These are phyloP conservation scores for Lampropteryx suffumata DNA, from an alignment of 2,888 invertebrate species.

Conservation along the genomic window DNA sequence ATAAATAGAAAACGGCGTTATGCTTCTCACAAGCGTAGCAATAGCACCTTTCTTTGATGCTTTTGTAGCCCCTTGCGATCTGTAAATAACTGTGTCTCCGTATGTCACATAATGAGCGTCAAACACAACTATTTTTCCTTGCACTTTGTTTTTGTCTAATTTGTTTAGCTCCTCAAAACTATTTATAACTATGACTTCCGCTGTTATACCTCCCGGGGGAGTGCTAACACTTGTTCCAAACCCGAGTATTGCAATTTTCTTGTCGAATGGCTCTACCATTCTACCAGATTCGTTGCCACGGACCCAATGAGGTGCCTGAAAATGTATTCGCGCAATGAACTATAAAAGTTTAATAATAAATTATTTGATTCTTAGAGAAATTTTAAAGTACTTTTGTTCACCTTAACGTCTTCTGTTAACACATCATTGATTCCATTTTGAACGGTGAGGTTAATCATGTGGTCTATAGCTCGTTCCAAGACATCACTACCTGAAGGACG, in stretches of 20 bases:
- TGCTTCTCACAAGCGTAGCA: slow-evolving; percentile 87
- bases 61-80: slow-evolving; percentile 84
- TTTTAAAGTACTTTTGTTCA: slow-evolving; percentile 37
- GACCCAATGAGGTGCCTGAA: slow-evolving; percentile 66
- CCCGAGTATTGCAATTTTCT: slow-evolving; percentile 85
- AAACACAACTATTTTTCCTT: slow-evolving; percentile 89
- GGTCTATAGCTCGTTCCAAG: slow-evolving; percentile 86
- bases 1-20: slow-evolving; percentile 89
- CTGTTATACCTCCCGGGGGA: slow-evolving; percentile 85
- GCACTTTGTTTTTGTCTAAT: slow-evolving; percentile 70
- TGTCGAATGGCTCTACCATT: slow-evolving; percentile 83
- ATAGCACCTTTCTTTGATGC: slow-evolving; percentile 89
- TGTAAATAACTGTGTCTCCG: slow-evolving; percentile 85
- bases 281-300: slow-evolving; percentile 86
- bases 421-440: slow-evolving; percentile 75
- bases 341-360: too few relatives aligned
- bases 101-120: slow-evolving; percentile 86
- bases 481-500: slow-evolving; percentile 83
- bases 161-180: slow-evolving; percentile 85
- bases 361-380: too few relatives aligned
- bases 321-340: slow-evolving; percentile 11
- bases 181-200: slow-evolving; percentile 86
- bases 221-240: slow-evolving; percentile 88
- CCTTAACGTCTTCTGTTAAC: slow-evolving; percentile 85
- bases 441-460: slow-evolving; percentile 72